Evolutionary conservation across 92 coral and sea anemone genomes (phyloP), one percentile per base, ranked within the genome.

Genomic region (Palythoa grandiflora): DNA sequence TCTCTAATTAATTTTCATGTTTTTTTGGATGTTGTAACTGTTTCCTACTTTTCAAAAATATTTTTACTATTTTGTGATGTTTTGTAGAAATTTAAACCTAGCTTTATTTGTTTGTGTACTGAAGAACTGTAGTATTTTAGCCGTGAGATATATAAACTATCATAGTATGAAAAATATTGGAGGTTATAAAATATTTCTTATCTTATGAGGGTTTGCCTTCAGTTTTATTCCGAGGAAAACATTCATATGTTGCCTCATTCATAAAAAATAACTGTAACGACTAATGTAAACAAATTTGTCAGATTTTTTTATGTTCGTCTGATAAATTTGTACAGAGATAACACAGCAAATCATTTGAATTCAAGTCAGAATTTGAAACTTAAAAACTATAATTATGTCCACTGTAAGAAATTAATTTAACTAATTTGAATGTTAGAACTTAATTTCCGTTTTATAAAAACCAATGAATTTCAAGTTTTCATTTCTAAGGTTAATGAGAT

Each of bases 21-120:
- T 47, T 68, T 68, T 51, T 81, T 47, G 15, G 28, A 11, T 53
- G 48, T 55, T 53, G 12, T 77, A 75, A 75, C 79, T 50, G 79
- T 75, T 53, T 14, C 38, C 38, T 35, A 77, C 15, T 52, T 54
- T 70, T 5, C 75, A 70, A 11, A 35, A 70, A 36, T 36, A 70
- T 36, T 5, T 70, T 8, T 70, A 11, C 9, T 21, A 6, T 35
- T 20, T 70, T 13, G 11, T 38, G 2, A 70, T 8, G 16, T 9
- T 12, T 12, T 17, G 39, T 28, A 14, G 20, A 68, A 21, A 36
- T 10, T 70, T 65, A 17, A 28, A 1, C 10, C 13, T 70, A 35
- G 36, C 3, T 9, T 5, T 5, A 1, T 17, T n/a, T n/a, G 11
- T 65, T 17, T n/a, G 28, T 65, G n/a, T n/a, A 2, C 5, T 5